phyloP scores from a whole-genome alignment of 2,797 vertebrate genomes.

The Sebastes vulpes region DNA sequence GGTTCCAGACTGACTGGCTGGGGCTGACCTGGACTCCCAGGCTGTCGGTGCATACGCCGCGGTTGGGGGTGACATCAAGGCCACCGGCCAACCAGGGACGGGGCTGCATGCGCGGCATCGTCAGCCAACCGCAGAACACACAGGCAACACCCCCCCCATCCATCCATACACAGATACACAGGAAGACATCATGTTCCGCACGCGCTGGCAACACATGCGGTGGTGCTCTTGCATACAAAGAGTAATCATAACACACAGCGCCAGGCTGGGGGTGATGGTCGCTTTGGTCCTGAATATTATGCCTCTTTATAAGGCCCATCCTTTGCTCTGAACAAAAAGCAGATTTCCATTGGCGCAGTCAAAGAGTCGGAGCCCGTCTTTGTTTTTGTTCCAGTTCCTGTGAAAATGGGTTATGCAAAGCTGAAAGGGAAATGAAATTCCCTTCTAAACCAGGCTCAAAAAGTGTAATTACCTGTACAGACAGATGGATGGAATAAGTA shows the following conservation, averaged over 20 bases:
- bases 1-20: slow-evolving; percentile 80
- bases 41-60: slow-evolving; percentile 57
- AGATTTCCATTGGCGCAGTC: slow-evolving; percentile 51
- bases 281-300: slow-evolving; percentile 54
- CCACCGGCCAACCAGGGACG: slow-evolving; percentile 70
- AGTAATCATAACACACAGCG: slow-evolving; percentile 44
- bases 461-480: slow-evolving; percentile 55
- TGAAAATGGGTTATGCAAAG: slow-evolving; percentile 62
- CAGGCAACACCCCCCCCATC: neutral
- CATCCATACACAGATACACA: slow-evolving; percentile 33
- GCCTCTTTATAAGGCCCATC: slow-evolving; percentile 45
- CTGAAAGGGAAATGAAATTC: slow-evolving; percentile 52
- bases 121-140: slow-evolving; percentile 63
- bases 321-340: slow-evolving; percentile 58
- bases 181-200: slow-evolving; percentile 61
- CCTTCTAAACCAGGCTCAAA: slow-evolving; percentile 44
- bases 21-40: slow-evolving; percentile 72
- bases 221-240: slow-evolving; percentile 40
- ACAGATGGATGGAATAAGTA: slow-evolving; percentile 44
- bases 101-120: slow-evolving; percentile 26
- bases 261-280: slow-evolving; percentile 25
- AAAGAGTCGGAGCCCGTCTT: slow-evolving; percentile 44
- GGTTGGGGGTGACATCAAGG: slow-evolving; percentile 79
- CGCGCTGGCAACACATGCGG: slow-evolving; percentile 47
- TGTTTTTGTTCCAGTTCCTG: slow-evolving; percentile 63